Evolutionary conservation across 2,797 vertebrate species (phyloP), one percentile per base, ranked within the genome.

Genomic region (Cossypha polioptera): DNA sequence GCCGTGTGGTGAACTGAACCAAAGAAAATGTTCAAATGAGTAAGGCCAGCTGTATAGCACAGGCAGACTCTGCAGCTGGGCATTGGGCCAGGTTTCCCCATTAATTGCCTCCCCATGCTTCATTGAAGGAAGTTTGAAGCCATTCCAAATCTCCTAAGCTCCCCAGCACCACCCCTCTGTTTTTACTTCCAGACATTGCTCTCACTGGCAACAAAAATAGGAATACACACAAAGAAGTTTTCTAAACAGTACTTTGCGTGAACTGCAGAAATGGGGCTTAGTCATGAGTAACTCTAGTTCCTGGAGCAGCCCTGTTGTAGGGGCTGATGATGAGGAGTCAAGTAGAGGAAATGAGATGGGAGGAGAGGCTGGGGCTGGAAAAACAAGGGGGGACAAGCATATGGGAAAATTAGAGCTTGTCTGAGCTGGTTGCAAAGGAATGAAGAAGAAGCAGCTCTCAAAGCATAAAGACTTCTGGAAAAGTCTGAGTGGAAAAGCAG

Each of bases 11-110:
- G 81, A 90, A 86, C 5, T 85, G 78, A 96, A 96, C 72, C 87
- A 88, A 91, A 94, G 87, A 95, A 97, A 95, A 95, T 92, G 92
- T 80, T 94, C 72, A 75, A 96, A 89, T 91, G 66, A 95, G 90
- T 92, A 83, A 83, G 91, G 73, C 85, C 94, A 97, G 89, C 94
- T 96, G 94, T 92, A 63, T 3, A 91, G 29, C 73, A 86, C 81
- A 92, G 72, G 72, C 92, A 93, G 69, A 42, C 75, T 95, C 50
- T 92, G 92, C 51, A 90, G 69, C 79, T 90, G 91, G 95, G 94
- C 94, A 31, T 19, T 42, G 76, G 76, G 89, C 94, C 94, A 96
- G 38, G 43, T 69, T 92, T 94, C 72, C 84, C 82, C 47, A 93
- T 93, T 96, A 96, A 95, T 91, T 95, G 81, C 84, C 92, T 97